These are phyloP conservation scores for Percopsis omiscomaycus DNA, from an alignment of 2,797 vertebrate genomes.

Conservation along the genomic window DNA sequence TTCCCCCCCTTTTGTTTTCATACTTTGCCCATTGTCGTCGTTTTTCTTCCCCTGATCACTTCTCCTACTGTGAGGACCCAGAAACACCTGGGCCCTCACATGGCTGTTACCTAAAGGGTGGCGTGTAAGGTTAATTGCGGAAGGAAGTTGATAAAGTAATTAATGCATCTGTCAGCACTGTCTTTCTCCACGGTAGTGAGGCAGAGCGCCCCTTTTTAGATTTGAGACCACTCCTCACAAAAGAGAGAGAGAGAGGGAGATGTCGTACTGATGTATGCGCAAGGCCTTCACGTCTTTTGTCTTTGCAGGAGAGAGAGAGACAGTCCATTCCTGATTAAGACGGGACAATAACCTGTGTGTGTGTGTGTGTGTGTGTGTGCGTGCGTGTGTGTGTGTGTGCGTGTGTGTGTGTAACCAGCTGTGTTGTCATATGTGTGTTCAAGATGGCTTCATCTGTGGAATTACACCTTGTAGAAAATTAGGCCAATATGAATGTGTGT, in stretches of 20 bases:
- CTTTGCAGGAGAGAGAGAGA: constrained; percentile 36
- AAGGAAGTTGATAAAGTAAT: constrained; percentile 77
- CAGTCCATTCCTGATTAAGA: constrained; percentile 51
- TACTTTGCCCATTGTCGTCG: constrained; percentile 47
- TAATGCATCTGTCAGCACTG: constrained; percentile 79
- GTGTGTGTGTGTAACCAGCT: neutral
- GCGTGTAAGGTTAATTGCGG: constrained; percentile 76
- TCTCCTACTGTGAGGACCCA: constrained; percentile 27
- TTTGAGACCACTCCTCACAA: constrained; percentile 39
- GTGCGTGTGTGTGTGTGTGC: neutral
- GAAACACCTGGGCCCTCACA: neutral
- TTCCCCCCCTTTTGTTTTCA: constrained; percentile 28
- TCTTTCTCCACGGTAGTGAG: constrained; percentile 51
- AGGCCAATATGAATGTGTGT: neutral
- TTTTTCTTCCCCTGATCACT: constrained; percentile 42
- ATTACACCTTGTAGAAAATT: too few species aligned
- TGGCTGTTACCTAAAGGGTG: constrained; percentile 64
- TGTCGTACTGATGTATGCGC: constrained; percentile 51
- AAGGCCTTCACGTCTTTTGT: constrained; percentile 51
- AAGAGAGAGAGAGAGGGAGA: constrained; percentile 28
- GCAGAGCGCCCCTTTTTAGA: too few species aligned
- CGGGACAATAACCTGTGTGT: constrained; percentile 41
- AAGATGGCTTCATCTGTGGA: too few species aligned
- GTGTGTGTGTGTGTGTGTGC: constrained; percentile 11
- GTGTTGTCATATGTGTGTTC: neutral